Evolutionary conservation across 2,113 vertebrate genomes (phyloP).

Genomic region (Otocyon megalotis): DNA sequence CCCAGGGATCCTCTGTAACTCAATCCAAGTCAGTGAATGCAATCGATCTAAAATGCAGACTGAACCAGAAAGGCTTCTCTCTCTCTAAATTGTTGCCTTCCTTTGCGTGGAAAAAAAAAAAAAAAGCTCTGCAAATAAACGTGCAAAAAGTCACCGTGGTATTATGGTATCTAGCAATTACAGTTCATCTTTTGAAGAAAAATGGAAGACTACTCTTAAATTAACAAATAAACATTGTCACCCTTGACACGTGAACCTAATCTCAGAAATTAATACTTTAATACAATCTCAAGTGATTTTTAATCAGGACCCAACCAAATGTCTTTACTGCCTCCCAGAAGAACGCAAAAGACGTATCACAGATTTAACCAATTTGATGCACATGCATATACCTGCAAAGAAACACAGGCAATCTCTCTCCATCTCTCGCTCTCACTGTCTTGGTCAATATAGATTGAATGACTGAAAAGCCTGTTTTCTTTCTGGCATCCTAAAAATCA

Average conservation of each 20-base stretch:
- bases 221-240: slow-evolving; percentile 21
- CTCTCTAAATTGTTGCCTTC: neutral
- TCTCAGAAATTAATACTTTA: slow-evolving; percentile 39
- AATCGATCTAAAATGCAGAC: neutral
- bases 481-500: slow-evolving; percentile 16
- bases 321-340: neutral
- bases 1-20: neutral
- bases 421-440: neutral
- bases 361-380: neutral
- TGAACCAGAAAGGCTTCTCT: slow-evolving; percentile 26
- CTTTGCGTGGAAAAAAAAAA: neutral
- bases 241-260: neutral
- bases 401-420: neutral
- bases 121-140: neutral
- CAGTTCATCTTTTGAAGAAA: slow-evolving; percentile 26
- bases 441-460: neutral
- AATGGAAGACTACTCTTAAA: slow-evolving; percentile 7
- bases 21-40: neutral
- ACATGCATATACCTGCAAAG: neutral
- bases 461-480: slow-evolving; percentile 3
- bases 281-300: slow-evolving; percentile 40
- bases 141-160: neutral
- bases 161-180: neutral
- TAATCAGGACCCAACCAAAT: neutral
- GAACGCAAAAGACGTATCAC: neutral